Percentiles rank a stretch among this genome's conserved stretches.
These are phyloP conservation scores for Spermophilus dauricus DNA, from an alignment of 2,113 vertebrate species.

Conservation along the genomic window DNA sequence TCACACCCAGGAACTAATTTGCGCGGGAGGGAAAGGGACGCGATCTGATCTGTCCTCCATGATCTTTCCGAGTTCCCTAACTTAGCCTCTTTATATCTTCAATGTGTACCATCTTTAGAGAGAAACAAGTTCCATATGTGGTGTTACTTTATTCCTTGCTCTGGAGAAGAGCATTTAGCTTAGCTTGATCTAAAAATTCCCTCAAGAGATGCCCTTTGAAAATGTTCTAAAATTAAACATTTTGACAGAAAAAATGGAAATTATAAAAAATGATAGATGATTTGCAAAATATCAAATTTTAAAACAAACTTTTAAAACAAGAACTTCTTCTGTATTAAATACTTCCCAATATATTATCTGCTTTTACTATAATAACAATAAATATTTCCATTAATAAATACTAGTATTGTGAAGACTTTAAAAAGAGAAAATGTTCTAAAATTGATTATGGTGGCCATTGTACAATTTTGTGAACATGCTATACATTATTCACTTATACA, in stretches of 20 bases:
- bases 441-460: background rate
- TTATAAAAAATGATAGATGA: conserved; percentile 15
- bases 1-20: background rate
- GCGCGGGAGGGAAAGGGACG: background rate
- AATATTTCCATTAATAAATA: conserved; percentile 11
- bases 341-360: background rate
- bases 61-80: background rate
- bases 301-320: background rate
- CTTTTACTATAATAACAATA: background rate
- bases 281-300: background rate
- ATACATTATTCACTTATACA: background rate
- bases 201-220: conserved; percentile 35
- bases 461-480: background rate
- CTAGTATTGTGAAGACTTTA: background rate
- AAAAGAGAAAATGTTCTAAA: conserved; percentile 37
- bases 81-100: background rate
- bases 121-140: conserved; percentile 23
- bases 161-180: background rate
- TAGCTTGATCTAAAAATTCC: conserved; percentile 32
- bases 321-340: background rate
- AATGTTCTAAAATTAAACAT: background rate
- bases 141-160: background rate
- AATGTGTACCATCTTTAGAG: background rate
- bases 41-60: background rate
- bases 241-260: conserved; percentile 18